A percentile compares a stretch with the other conserved stretches of the same genome.
phyloP scores from a whole-genome alignment of 2,113 vertebrate species.

The Gallinago media region DNA sequence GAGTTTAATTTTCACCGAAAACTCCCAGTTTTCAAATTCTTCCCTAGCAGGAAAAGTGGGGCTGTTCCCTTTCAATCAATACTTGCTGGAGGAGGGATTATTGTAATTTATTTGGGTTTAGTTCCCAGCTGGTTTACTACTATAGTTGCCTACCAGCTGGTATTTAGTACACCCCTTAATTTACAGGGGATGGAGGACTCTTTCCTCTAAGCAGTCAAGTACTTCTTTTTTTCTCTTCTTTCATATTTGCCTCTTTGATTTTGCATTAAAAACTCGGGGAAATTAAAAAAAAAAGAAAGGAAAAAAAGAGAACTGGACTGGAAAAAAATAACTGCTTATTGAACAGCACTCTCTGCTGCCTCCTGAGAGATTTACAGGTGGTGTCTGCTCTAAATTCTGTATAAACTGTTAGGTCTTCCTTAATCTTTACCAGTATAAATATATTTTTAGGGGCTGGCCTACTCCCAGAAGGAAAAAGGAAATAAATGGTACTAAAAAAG shows the following conservation, averaged over 20 bases:
- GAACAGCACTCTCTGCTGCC: conserved; percentile 63
- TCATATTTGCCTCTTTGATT: background rate
- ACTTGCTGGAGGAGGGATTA: background rate
- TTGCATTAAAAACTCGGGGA: background rate
- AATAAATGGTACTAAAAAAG: background rate
- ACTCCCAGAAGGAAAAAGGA: background rate
- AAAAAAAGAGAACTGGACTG: background rate
- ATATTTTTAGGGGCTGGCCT: background rate
- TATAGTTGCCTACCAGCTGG: background rate
- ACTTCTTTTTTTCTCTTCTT: background rate
- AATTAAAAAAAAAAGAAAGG: background rate
- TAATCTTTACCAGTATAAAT: background rate
- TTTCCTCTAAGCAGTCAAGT: background rate
- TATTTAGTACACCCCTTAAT: background rate
- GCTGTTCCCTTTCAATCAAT: background rate
- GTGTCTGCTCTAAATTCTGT: background rate
- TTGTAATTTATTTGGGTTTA: background rate
- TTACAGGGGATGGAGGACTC: background rate
- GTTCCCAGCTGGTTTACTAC: background rate
- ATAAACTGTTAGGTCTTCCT: background rate
- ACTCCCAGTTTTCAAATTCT: background rate
- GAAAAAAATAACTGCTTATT: background rate
- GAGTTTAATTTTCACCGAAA: background rate
- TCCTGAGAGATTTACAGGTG: background rate
- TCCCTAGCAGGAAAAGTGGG: background rate